These are phyloP conservation scores for Pachypsylla venusta DNA, from an alignment of 1,140 invertebrate genomes.

Conservation along the genomic window DNA sequence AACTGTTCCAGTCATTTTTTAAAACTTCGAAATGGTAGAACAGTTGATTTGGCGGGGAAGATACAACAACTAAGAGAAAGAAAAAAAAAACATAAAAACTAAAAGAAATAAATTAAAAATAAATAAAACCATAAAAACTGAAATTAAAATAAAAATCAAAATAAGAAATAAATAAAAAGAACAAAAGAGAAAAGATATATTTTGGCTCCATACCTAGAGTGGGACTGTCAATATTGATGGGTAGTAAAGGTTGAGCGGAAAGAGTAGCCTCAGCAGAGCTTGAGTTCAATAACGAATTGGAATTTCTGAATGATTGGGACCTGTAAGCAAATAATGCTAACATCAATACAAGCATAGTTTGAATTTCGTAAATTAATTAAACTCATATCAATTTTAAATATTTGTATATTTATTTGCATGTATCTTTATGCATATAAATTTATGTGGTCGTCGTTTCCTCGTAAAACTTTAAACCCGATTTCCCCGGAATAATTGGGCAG, in stretches of 20 bases:
- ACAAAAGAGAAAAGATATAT: slow-evolving; percentile 11
- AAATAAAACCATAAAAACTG: slow-evolving; percentile 12
- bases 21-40: too few relatives aligned
- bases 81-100: slow-evolving; percentile 10
- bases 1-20: too few relatives aligned
- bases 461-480: too few relatives aligned
- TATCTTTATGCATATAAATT: too few relatives aligned
- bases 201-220: not conserved
- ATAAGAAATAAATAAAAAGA: slow-evolving; percentile 19
- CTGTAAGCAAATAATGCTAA: slow-evolving; percentile 67
- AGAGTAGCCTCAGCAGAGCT: slow-evolving; percentile 53
- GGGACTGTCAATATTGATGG: slow-evolving; percentile 45
- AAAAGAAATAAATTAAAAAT: slow-evolving; percentile 7
- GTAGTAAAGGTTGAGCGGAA: slow-evolving; percentile 67
- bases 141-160: slow-evolving; percentile 17
- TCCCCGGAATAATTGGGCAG: too few relatives aligned
- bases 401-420: too few relatives aligned
- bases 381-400: too few relatives aligned
- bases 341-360: slow-evolving; percentile 35
- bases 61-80: not conserved
- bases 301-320: slow-evolving; percentile 68
- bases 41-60: too few relatives aligned
- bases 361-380: too few relatives aligned
- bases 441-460: too few relatives aligned
- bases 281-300: slow-evolving; percentile 37